Conservation (phyloP, 1,140 invertebrate species). For the Oppia nitens region DNA sequence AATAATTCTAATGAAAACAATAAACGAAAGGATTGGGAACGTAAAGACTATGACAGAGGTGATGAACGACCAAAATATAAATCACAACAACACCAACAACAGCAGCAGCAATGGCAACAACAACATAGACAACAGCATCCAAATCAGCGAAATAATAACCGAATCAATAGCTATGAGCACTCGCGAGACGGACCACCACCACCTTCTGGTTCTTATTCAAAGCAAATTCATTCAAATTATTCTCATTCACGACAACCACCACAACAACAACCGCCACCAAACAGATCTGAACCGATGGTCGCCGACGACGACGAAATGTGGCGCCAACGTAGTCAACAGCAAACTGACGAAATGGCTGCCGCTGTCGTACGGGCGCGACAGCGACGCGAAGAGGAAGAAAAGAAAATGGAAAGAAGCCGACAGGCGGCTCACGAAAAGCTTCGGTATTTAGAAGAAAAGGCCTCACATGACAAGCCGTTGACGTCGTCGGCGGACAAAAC, state of each 20-base stretch:
- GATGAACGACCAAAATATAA: not conserved
- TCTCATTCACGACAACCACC: conserved; percentile 17
- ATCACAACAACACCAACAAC: not conserved
- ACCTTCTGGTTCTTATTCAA: not conserved
- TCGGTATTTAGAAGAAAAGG: conserved; percentile 41
- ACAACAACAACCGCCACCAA: conserved; percentile 17
- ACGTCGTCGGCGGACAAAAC: not conserved
- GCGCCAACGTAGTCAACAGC: conserved; percentile 43
- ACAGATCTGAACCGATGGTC: conserved; percentile 17
- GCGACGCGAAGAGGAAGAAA: conserved; percentile 61
- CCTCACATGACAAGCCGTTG: conserved; percentile 25
- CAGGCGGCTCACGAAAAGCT: conserved; percentile 42
- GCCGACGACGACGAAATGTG: conserved; percentile 53
- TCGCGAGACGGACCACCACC: not conserved
- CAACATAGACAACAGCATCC: not conserved
- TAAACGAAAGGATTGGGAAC: not conserved
- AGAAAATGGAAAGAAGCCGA: conserved; percentile 42
- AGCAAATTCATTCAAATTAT: not conserved
- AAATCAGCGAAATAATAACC: not conserved
- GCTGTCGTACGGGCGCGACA: conserved; percentile 55
- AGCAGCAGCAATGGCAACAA: not conserved
- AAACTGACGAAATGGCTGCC: conserved; percentile 47
- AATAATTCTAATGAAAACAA: not conserved
- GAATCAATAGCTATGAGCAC: not conserved
- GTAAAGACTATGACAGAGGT: not conserved